Conservation (phyloP, 2,888 invertebrate genomes). For the Rapana venosa region DNA sequence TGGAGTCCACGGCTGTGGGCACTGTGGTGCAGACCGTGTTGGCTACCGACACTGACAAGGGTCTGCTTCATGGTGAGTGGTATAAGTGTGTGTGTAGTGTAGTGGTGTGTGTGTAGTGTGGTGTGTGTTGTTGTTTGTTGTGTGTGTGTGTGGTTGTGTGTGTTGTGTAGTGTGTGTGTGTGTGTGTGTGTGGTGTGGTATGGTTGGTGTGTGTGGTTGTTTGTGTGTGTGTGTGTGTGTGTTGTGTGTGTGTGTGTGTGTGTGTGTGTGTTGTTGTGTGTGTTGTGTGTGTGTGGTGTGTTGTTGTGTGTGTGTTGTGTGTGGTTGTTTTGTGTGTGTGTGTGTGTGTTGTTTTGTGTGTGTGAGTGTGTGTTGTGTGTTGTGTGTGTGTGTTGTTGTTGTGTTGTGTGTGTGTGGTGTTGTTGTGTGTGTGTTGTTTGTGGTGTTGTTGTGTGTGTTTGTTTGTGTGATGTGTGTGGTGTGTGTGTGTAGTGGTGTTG, state of each 20-base stretch:
- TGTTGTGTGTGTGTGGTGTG: not conserved
- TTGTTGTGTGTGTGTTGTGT: not conserved
- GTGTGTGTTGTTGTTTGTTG: no score
- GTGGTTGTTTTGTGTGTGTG: not conserved
- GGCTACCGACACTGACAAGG: constrained; percentile 62
- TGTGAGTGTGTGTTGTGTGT: no score
- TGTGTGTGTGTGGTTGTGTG: no score
- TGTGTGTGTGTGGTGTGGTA: not conserved
- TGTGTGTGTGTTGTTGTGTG: not conserved
- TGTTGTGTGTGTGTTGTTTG: not conserved
- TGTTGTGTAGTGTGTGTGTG: no score
- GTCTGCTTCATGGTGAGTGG: constrained; percentile 53
- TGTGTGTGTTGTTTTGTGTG: no score
- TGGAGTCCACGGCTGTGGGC: constrained; percentile 55
- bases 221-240: not conserved
- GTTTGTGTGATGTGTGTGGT: not conserved
- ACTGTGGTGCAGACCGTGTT: constrained; percentile 48
- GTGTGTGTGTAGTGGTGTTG: not conserved
- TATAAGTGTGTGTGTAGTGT: no score
- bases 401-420: no score
- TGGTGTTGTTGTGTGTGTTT: not conserved
- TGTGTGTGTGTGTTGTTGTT: no score
- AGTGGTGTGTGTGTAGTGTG: no score
- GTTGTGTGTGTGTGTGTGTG: not conserved
- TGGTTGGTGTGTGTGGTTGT: not conserved